Evolutionary conservation across 2,113 vertebrate genomes (phyloP).

Genomic region (Geococcyx californianus): DNA sequence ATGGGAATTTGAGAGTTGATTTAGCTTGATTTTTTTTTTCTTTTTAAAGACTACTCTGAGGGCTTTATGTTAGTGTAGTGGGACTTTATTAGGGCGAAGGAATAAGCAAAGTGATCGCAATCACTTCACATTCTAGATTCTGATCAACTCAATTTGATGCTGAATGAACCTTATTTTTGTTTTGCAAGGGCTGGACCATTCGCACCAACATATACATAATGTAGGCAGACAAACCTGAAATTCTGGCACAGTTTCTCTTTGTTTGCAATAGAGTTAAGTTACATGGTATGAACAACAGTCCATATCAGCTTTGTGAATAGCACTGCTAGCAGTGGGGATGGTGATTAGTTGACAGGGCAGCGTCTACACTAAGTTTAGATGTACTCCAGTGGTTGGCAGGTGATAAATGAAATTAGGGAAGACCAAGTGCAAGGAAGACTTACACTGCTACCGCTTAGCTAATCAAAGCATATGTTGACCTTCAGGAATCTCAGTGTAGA

Average conservation of each 20-base stretch:
- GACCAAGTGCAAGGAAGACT: not conserved
- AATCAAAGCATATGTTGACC: not conserved
- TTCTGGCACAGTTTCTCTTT: not conserved
- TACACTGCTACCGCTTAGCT: not conserved
- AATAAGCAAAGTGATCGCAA: not conserved
- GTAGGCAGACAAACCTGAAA: not conserved
- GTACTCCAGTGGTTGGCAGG: not conserved
- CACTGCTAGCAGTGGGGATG: not conserved
- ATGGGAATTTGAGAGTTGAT: constrained; percentile 68
- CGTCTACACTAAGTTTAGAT: not conserved
- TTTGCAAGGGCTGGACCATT: not conserved
- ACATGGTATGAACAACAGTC: not conserved
- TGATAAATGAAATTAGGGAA: not conserved
- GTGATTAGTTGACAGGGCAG: not conserved
- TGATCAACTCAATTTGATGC: not conserved
- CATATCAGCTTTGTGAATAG: fast-evolving
- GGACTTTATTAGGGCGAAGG: not conserved
- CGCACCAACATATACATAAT: not conserved
- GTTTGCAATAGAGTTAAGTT: not conserved
- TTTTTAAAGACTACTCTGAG: constrained; percentile 4
- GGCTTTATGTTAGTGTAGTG: not conserved
- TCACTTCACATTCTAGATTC: not conserved
- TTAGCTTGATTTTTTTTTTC: not conserved
- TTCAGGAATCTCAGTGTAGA: not conserved
- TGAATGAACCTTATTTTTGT: not conserved